Conservation (phyloP, 2,888 invertebrate species). For the Leptodirus hochenwartii region DNA sequence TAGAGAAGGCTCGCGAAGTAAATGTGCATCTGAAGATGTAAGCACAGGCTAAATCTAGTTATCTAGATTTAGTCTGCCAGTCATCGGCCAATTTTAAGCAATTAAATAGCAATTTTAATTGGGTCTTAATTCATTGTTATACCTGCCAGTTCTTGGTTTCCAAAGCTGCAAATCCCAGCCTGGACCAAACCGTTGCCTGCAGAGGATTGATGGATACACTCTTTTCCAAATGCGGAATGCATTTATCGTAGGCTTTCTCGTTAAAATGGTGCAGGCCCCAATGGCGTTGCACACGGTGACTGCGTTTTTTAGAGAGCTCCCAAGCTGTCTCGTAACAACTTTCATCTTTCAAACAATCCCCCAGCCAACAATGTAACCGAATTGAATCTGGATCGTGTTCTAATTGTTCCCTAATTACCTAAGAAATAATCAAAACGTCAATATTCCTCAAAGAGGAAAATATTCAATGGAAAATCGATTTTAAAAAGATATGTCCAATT, state of each 20-base stretch:
- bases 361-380: conserved; percentile 31
- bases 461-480: not conserved
- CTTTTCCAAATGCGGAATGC: conserved; percentile 63
- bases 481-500: not conserved
- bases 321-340: conserved; percentile 78
- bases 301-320: conserved; percentile 65
- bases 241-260: conserved; percentile 56
- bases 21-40: no score
- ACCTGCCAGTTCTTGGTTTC: conserved; percentile 57
- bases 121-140: not conserved
- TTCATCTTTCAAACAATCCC: conserved; percentile 53
- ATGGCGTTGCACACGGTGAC: conserved; percentile 72
- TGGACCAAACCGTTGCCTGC: conserved; percentile 73
- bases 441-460: not conserved
- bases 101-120: no score
- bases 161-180: conserved; percentile 72
- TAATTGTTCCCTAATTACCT: no score
- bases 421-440: conserved; percentile 4
- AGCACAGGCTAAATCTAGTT: no score
- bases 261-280: conserved; percentile 68
- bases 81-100: no score
- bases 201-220: conserved; percentile 74
- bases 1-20: no score
- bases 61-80: no score
- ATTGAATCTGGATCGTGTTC: conserved; percentile 2